Evolutionary conservation across 92 coral and sea anemone species (phyloP), one percentile per base, ranked within the genome.

Genomic region (Heteractis magnifica): DNA sequence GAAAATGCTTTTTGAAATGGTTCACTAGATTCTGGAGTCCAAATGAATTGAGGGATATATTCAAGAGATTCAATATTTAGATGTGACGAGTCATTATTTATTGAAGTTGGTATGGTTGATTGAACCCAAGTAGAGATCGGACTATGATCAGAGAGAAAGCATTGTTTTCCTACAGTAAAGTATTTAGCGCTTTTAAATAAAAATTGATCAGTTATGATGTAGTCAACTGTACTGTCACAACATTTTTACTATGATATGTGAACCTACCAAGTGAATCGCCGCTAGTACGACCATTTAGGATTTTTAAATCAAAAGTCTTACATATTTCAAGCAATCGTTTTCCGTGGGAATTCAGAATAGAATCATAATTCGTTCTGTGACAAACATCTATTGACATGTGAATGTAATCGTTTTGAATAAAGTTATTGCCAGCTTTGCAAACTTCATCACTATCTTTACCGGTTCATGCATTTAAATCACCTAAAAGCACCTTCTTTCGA

Each of bases 131-230:
- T 34, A 34, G 44, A 34, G 44, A 34, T 34, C 44, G 44, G 44
- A 34, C 44, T 34, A 34, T 34, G 83, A 55, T 23, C 72, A 60
- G 75, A 79, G 26, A 9, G 83, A 72, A 78, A 78, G 58, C 51
- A 53, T 64, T 71, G 83, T 14, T 60, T 71, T 48, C 64, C 72
- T 80, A 80, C 75, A 62, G 71, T 56, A 80, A 80, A 80, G 65
- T 80, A 80, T 80, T 80, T 72, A 48, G 9, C n/a, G n/a, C n/a
- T n/a, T n/a, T n/a, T n/a, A n/a, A n/a, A n/a, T n/a, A n/a, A n/a
- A n/a, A n/a, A n/a, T 77, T 84, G 87, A 76, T 84, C 87, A 21
- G 73, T 53, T 75, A 84, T 84, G 6, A 84, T 77, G 82, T 71
- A 71, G 1, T 84, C 87, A 48, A 84, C 87, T 23, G 77, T 70